Evolutionary conservation across 2,113 vertebrate genomes (phyloP).

Genomic region (Nycticebus coucang): DNA sequence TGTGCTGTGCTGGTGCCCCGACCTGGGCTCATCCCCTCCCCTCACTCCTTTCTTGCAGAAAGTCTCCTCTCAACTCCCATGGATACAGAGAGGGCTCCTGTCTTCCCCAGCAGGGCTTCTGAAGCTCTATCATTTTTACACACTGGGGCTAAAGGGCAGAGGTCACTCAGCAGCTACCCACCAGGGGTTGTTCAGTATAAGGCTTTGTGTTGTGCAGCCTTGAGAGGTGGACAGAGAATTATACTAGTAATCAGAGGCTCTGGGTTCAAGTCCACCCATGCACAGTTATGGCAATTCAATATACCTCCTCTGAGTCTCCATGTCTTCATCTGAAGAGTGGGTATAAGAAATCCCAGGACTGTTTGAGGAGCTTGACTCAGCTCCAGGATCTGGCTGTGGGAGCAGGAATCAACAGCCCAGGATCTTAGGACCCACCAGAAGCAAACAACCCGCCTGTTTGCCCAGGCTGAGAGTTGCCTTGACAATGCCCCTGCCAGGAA

Average conservation of each 20-base stretch:
- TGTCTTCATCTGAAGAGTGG: background rate
- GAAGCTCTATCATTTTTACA: background rate
- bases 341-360: background rate
- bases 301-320: background rate
- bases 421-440: background rate
- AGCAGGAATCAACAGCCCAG: background rate
- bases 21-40: background rate
- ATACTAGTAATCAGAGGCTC: background rate
- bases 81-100: background rate
- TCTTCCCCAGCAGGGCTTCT: too few species aligned
- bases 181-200: background rate
- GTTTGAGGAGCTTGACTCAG: background rate
- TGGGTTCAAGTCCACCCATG: background rate
- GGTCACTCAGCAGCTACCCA: background rate
- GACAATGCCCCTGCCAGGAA: background rate
- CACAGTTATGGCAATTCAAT: background rate
- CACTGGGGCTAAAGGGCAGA: background rate
- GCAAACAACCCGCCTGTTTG: background rate
- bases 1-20: background rate
- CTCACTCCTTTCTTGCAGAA: background rate
- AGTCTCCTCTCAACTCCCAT: rapidly evolving
- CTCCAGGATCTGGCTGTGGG: background rate
- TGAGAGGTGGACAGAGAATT: too few species aligned
- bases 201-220: background rate
- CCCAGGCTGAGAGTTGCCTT: background rate